Evolutionary conservation across 2,888 invertebrate genomes (phyloP), one percentile per base, ranked within the genome.

Genomic region (Pyrochroa serraticornis): DNA sequence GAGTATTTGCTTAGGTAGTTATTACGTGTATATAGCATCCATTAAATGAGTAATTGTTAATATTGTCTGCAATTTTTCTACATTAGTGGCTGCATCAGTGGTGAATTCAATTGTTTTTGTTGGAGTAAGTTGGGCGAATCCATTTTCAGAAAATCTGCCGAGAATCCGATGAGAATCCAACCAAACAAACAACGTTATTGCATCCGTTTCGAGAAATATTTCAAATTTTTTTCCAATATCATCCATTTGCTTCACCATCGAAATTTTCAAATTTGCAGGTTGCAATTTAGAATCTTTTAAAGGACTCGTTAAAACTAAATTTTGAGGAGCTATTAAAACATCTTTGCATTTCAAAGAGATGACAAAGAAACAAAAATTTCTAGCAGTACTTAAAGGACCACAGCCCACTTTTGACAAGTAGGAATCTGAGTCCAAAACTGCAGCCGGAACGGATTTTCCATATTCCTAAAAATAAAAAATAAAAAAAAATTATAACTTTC

Each of bases 91-190:
- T 37, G 61, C 55, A 9, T 68, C 59, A 37, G 72, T 60, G 10
- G 60, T 51, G 54, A 77, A 76, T 9, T 63, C 60, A 3, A 77
- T 62, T 7, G 42, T 68, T 62, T 69, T 75, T 1, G 33, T 59
- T 13, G 61, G 36, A 30, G 59, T 65, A 14, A 75, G 61, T 69
- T 70, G 73, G 12, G 76, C 38, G 59, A 93, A 87, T 0, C 93
- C 93, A 77, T 94, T 93, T 65, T 91, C 87, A 0, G 87, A 86
- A 75, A 93, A 93, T 55, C 78, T 80, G 1, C 93, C 93, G 7
- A 71, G 74, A 36, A 81, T 72, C 2, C 76, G 73, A 1, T 75
- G 77, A 0, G 84, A 75, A 62, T 89, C 88, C 13, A 91, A 75
- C 88, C 89, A 91, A 0, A 91, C 84, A 75, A 90, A 92, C 6